Evolutionary conservation across 2,888 invertebrate species (phyloP), one percentile per base, ranked within the genome.

Genomic region (Eledona agricola): DNA sequence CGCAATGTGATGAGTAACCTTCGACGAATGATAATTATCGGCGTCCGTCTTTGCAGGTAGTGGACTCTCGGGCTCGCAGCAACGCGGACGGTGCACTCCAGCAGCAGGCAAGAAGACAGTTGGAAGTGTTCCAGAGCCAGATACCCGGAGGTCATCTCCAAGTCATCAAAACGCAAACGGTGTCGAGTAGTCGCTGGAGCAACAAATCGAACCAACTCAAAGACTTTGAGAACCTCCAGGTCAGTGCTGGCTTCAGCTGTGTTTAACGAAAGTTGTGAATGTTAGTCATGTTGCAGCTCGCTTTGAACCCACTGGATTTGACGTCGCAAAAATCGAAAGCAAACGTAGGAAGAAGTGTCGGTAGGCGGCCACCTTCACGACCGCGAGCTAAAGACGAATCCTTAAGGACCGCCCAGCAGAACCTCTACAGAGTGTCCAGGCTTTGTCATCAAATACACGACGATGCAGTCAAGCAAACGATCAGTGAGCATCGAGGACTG

Each of bases 71-170:
- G 55, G 78, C 79, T 56, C 76, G 80, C 25, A 79, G 79, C 58
- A 75, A 77, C 49, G 78, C 77, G 35, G 80, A 80, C 67, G 81
- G 81, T 47, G 78, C 75, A 55, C 67, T 79, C 20, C 77, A 79
- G 47, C 74, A 83, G 55, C 77, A 81, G 47, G 80, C 79, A 16
- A 78, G 81, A 53, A 72, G 79, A 58, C 79, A 80, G 59, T 81
- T 88, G 79, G 88, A 89, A 75, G 87, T 89, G 64, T 80, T 87
- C 60, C 82, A 87, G 69, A 83, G 86, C 40, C 85, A 83, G 70
- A 83, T 83, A 55, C 85, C 87, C 28, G 85, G 84, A 3, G 83
- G 86, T 32, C 82, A 82, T 16, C 78, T 89, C 68, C 86, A 88
- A 66, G 87, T 89, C 57, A 82, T 89, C 78, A 84, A 87, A 62